phyloP scores from a whole-genome alignment of 2,888 invertebrate species.

The Agrochola macilenta region DNA sequence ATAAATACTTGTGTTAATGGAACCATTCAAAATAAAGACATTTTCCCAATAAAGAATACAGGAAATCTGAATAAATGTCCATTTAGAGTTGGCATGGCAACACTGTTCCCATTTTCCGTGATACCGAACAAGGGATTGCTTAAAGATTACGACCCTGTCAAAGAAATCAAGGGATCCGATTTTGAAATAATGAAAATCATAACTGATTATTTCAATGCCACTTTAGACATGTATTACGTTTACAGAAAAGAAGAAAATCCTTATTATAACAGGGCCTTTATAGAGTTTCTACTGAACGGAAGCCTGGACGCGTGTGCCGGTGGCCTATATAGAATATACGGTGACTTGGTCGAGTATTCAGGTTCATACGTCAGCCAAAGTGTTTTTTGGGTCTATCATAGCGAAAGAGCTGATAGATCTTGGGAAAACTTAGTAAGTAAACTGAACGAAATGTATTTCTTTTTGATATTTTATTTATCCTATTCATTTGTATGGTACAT shows the following conservation, averaged over 20 bases:
- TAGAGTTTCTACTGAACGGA: constrained; percentile 77
- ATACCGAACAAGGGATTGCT: constrained; percentile 69
- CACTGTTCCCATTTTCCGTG: constrained; percentile 75
- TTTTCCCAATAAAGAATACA: constrained; percentile 74
- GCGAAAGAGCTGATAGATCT: constrained; percentile 73
- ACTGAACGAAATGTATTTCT: constrained; percentile 76
- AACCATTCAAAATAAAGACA: constrained; percentile 46
- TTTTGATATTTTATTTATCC: constrained; percentile 77
- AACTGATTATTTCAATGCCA: constrained; percentile 77
- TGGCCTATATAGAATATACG: constrained; percentile 80
- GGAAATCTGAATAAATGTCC: constrained; percentile 77
- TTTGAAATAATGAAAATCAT: constrained; percentile 80
- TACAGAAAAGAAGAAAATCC: constrained; percentile 72
- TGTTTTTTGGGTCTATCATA: constrained; percentile 79
- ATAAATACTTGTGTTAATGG: constrained; percentile 75
- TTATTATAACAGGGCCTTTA: constrained; percentile 63
- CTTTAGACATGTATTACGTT: constrained; percentile 71
- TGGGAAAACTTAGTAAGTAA: constrained; percentile 78
- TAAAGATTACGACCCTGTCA: constrained; percentile 71
- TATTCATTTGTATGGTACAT: constrained; percentile 76
- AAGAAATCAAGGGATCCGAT: constrained; percentile 76
- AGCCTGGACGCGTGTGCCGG: constrained; percentile 81
- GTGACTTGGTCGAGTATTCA: constrained; percentile 80
- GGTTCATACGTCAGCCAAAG: constrained; percentile 79
- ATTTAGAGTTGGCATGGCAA: constrained; percentile 77